Evolutionary conservation across 1,140 invertebrate genomes (phyloP), one percentile per base, ranked within the genome.

Genomic region (Tribolium castaneum): DNA sequence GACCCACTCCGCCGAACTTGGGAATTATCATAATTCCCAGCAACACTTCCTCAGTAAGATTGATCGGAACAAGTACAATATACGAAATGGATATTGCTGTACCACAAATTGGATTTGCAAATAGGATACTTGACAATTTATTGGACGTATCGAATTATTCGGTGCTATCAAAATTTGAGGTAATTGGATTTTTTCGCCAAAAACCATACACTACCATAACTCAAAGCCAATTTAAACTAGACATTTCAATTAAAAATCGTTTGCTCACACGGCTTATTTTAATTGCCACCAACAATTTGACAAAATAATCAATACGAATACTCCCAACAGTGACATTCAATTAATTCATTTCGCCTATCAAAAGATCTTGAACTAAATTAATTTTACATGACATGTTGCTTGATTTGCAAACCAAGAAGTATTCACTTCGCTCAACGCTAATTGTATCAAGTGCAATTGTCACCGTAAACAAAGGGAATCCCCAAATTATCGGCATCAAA

Each of bases 161-260:
- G 25, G n/a, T 25, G 9, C 0, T 30, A 35, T 34, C 59, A n/a
- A 66, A 66, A 66, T 39, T 66, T 35, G 25, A 66, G 59, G 59
- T 66, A 66, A 66, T 66, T 66, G 59, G 59, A 66, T 66, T 66
- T 66, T 66, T 66, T 66, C 16, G 5, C 12, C 25, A 35, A 66
- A 66, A 22, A 14, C 30, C 59, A 66, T 39, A 30, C 34, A 30
- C 56, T 9, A 62, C 59, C 59, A 66, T 66, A 35, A 66, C 30
- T 66, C 59, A 66, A 66, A 66, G 5, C 54, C 59, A 12, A 59
- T 59, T 66, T 35, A 14, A 66, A 66, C 54, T 66, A 66, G 59
- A 66, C 59, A 22, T 66, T 66, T 66, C 59, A 66, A 66, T 66
- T 66, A 66, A 66, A 66, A 66, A 66, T 12, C 59, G 59, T 12